Base-by-base conservation (phyloP, 2,888 invertebrate species). In the Ischnura elegans region DNA sequence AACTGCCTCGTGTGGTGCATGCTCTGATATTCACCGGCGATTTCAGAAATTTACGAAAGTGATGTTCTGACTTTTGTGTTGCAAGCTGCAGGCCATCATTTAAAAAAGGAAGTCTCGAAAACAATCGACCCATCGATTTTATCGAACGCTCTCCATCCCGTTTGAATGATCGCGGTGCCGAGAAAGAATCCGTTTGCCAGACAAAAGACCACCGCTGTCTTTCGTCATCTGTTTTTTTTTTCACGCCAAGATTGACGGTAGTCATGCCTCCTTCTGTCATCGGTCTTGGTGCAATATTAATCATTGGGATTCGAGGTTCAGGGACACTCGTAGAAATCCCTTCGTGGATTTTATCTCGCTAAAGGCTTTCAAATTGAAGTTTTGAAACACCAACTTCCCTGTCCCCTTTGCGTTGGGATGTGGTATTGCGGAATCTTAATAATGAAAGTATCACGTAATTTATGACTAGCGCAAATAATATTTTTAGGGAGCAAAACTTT, bases 181-280 rank as follows among this genome's bases (percentile, higher is more conserved):
- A n/a, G 16, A 76, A 76, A 76, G 76, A 76, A 76, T 36, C 76
- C 76, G 76, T 76, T 36, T 76, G 8, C 13, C 76, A 76, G 76
- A 76, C 76, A 76, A 76, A 76, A 76, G 76, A 61, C 29, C 76
- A 10, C 10, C 76, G 36, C 76, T 36, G 76, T 76, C 76, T 36
- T 76, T 76, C 76, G 36, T n/a, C 76, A 76, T 36, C 36, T 76
- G 76, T 76, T 76, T 36, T 76, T n/a, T n/a, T n/a, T n/a, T n/a
- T 13, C 76, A 36, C 10, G 76, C 76, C 13, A 29, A 36, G 29
- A 10, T 3, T 36, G 76, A 36, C 76, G 36, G 13, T 76, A 76
- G 76, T n/a, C 3, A 36, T 36, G 36, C 29, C 76, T 8, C 29
- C 25, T 5, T 76, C 76, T 76, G 76, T 76, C 36, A 76, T 76